Evolutionary conservation across 2,797 vertebrate species (phyloP), one percentile per base, ranked within the genome.

Genomic region (Otus scops): DNA sequence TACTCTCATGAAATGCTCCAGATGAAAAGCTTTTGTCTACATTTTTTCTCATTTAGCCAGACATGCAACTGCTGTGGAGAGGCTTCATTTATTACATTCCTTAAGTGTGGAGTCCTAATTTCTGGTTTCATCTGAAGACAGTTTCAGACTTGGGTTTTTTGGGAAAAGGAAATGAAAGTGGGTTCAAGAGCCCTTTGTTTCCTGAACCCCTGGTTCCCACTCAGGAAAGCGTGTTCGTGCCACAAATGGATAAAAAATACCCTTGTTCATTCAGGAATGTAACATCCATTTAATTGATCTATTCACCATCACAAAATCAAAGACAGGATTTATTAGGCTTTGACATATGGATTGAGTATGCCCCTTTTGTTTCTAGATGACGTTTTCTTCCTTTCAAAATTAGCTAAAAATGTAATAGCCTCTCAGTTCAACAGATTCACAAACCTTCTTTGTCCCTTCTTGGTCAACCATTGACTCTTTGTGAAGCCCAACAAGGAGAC

Each of bases 401-500:
- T 91, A 90, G 92, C 90, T 88, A 83, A 94, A 95, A 95, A 94
- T 94, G 90, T 88, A 93, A 96, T 63, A 94, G 51, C 47, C 67
- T 77, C 89, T 88, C 92, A 95, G 59, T 95, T 93, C 70, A 89
- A 64, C 48, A 93, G 94, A 94, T 71, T 95, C 86, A 96, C 95
- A 97, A 96, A 59, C 51, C 76, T 93, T 24, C 81, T 97, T 97
- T 97, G 92, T 96, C 43, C n/a, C 76, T 85, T 81, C 75, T 64
- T 94, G 86, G 74, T 92, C 94, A 78, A 81, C 82, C 89, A 96
- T 38, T 79, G 95, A 94, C 63, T 91, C 79, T 92, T 95, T 94
- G 92, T 95, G 85, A 95, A 95, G 79, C 39, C 59, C 82, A 84
- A 67, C 78, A 97, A 97, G 94, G 92, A 95, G 91, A 95, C 74